phyloP scores from a whole-genome alignment of 2,797 vertebrate species.

The Diplodus puntazzo region DNA sequence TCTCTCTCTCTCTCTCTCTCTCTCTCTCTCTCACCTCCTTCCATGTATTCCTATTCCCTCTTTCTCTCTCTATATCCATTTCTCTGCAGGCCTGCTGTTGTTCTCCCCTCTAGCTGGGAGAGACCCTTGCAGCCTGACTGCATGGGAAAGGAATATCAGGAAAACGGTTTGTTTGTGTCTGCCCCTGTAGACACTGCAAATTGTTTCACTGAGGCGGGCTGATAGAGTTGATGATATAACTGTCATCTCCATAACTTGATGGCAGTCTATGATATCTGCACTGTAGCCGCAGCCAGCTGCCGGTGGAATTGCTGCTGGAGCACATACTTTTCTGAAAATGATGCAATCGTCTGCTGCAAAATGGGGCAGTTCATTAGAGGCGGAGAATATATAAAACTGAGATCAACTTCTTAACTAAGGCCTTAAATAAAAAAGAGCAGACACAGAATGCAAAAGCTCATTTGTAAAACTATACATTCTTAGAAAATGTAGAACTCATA shows the following conservation, averaged over 20 bases:
- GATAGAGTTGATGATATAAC: conserved; percentile 78
- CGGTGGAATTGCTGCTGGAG: conserved; percentile 35
- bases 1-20: too few relatives aligned
- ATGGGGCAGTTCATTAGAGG: conserved; percentile 43
- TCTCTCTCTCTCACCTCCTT: conserved; percentile 37
- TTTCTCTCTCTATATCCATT: conserved; percentile 42
- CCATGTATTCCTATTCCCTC: conserved; percentile 53
- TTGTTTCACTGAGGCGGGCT: conserved; percentile 71
- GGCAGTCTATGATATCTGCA: conserved; percentile 66
- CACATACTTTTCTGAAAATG: conserved; percentile 42
- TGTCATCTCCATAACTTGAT: conserved; percentile 77
- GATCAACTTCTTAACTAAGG: conserved; percentile 34
- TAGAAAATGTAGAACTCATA: conserved; percentile 35
- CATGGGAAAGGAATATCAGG: conserved; percentile 70
- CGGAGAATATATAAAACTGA: conserved; percentile 41
- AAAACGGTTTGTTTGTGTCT: conserved; percentile 77
- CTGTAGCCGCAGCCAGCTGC: conserved; percentile 53
- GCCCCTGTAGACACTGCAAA: conserved; percentile 69
- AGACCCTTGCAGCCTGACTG: conserved; percentile 57
- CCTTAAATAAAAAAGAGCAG: not conserved
- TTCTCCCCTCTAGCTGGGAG: conserved; percentile 50
- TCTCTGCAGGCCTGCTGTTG: conserved; percentile 57
- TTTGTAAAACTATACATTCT: conserved; percentile 35
- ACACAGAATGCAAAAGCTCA: conserved; percentile 22
- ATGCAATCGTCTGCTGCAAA: conserved; percentile 41